A percentile compares a stretch with the other conserved stretches of the same genome.
Conservation (phyloP, 2,888 invertebrate genomes). For the Pristionchus maxplancki region DNA sequence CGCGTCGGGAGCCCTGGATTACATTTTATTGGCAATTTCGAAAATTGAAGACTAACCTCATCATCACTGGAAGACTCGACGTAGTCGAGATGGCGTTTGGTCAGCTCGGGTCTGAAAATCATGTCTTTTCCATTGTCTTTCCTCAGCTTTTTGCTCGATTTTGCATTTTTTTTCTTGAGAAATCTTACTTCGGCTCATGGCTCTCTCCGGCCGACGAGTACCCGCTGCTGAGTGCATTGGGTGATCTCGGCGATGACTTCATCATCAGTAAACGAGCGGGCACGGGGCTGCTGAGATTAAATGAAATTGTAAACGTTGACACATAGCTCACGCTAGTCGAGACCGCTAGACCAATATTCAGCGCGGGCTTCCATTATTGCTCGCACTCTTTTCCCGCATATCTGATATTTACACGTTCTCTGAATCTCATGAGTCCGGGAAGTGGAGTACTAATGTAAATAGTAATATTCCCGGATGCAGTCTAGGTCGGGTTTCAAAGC, state of each 20-base stretch:
- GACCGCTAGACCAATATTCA: no score
- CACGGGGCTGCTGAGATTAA: not conserved
- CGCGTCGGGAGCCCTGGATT: conserved; percentile 5
- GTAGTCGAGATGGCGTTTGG: conserved; percentile 14
- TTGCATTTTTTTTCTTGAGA: not conserved
- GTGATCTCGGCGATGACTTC: conserved; percentile 20
- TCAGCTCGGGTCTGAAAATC: conserved; percentile 33
- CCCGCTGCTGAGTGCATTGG: conserved; percentile 55
- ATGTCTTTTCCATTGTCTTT: not conserved
- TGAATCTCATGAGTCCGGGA: not conserved
- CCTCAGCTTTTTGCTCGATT: not conserved
- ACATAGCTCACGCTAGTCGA: no score
- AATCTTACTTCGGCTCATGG: conserved; percentile 34
- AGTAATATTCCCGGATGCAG: not conserved
- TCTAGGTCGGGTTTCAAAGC: not conserved
- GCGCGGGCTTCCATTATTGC: not conserved
- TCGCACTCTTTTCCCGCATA: not conserved
- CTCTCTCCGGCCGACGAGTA: conserved; percentile 58
- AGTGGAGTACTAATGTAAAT: not conserved
- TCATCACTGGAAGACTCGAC: conserved; percentile 41
- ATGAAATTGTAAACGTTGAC: no score
- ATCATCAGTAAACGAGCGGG: conserved; percentile 15
- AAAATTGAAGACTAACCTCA: not conserved
- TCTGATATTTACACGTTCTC: not conserved
- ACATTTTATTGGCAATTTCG: not conserved